phyloP scores from a whole-genome alignment of 2,888 invertebrate genomes.

The Polyploca ridens region DNA sequence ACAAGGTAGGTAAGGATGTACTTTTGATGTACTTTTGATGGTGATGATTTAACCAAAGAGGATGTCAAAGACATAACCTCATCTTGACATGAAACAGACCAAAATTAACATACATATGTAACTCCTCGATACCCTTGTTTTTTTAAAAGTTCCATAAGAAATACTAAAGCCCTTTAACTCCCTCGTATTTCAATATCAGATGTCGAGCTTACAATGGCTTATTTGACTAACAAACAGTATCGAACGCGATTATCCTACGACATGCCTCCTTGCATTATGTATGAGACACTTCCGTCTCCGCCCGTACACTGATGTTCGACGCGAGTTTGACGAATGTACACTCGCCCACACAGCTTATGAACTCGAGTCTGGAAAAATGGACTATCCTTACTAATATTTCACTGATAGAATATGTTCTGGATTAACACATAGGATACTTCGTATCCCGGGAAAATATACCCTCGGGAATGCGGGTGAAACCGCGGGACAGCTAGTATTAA shows the following conservation, averaged over 20 bases:
- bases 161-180: background rate
- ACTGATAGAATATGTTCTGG: too few species aligned
- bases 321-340: conserved; percentile 39
- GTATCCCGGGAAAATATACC: too few species aligned
- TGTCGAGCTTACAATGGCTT: conserved; percentile 70
- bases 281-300: conserved; percentile 71
- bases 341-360: conserved; percentile 17
- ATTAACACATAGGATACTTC: too few species aligned
- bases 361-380: too few species aligned
- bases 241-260: conserved; percentile 68
- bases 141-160: conserved; percentile 5
- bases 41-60: too few species aligned
- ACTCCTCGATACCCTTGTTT: background rate
- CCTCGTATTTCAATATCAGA: conserved; percentile 52
- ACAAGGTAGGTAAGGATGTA: too few species aligned
- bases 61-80: background rate
- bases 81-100: background rate
- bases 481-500: too few species aligned
- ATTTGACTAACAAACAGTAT: conserved; percentile 82
- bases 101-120: background rate
- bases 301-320: conserved; percentile 35
- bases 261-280: conserved; percentile 64
- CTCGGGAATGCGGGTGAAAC: too few species aligned
- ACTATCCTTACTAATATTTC: too few species aligned
- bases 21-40: too few species aligned